phyloP scores from a whole-genome alignment of 2,113 vertebrate genomes.

The Brachyhypopomus gauderio region DNA sequence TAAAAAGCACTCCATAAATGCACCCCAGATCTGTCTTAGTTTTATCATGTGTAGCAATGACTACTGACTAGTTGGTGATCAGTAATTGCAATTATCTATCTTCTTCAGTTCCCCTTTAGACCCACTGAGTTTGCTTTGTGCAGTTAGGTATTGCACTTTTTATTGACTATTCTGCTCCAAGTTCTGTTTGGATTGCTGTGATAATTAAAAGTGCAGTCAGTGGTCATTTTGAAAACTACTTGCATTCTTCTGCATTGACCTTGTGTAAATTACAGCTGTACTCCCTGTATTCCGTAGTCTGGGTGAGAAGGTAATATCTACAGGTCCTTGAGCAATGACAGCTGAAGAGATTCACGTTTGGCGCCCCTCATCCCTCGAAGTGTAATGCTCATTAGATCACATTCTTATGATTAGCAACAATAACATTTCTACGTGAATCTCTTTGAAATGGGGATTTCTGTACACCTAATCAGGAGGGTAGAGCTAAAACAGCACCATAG shows the following conservation, averaged over 20 bases:
- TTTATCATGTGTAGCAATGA: no score
- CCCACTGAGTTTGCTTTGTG: neutral
- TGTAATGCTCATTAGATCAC: slow-evolving; percentile 15
- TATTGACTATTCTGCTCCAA: neutral
- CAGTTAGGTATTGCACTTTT: neutral
- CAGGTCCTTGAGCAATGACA: slow-evolving; percentile 35
- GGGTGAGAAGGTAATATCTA: slow-evolving; percentile 5
- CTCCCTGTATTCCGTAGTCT: neutral
- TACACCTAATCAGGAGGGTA: neutral
- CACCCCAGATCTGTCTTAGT: no score
- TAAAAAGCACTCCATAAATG: neutral
- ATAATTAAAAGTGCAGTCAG: neutral
- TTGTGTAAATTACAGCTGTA: slow-evolving; percentile 4
- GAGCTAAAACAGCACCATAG: neutral
- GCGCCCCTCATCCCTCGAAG: slow-evolving; percentile 2
- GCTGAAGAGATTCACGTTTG: slow-evolving; percentile 9
- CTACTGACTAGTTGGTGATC: no score
- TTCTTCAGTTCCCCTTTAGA: neutral
- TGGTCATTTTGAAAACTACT: neutral
- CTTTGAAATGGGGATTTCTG: slow-evolving; percentile 14
- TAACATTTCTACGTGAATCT: slow-evolving; percentile 7
- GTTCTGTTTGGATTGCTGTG: neutral
- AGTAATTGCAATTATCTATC: no score
- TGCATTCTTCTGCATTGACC: slow-evolving; percentile 6
- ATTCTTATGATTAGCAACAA: slow-evolving; percentile 32